Percentiles rank a stretch among this genome's conserved stretches.
These are phyloP conservation scores for Cecidostiba fungosa DNA, from an alignment of 2,888 invertebrate genomes.

Conservation along the genomic window DNA sequence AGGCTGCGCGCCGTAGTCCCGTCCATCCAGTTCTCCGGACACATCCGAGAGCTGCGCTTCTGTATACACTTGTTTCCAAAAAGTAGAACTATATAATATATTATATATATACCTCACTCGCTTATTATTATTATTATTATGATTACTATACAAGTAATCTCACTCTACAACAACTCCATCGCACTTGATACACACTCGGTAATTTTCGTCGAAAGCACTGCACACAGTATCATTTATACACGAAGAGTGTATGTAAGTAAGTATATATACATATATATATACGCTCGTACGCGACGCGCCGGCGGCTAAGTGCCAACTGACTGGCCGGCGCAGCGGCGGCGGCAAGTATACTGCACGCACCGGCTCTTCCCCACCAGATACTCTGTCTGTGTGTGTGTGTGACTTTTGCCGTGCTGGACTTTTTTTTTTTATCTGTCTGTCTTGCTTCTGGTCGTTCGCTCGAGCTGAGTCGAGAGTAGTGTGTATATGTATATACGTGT, in stretches of 20 bases:
- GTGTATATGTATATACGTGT: neutral
- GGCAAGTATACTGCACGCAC: neutral
- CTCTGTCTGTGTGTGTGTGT: neutral
- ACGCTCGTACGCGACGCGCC: slow-evolving; percentile 11
- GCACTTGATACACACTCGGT: neutral
- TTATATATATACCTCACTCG: neutral
- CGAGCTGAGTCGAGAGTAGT: neutral
- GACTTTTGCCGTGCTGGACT: neutral
- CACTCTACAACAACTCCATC: no score
- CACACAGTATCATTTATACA: neutral
- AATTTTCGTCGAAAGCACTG: neutral
- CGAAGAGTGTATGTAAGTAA: neutral
- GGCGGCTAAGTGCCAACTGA: slow-evolving; percentile 56
- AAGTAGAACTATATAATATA: neutral
- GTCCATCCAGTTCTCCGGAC: slow-evolving; percentile 54
- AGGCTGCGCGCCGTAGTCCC: slow-evolving; percentile 37
- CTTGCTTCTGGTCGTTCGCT: neutral
- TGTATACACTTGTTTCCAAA: neutral
- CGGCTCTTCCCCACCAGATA: neutral
- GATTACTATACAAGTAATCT: no score
- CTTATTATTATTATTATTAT: no score
- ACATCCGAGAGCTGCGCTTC: neutral
- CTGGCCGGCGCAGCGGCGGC: slow-evolving; percentile 14
- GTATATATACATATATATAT: neutral
- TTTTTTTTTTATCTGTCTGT: neutral